These are phyloP conservation scores for Trichogramma dendrolimi DNA, from an alignment of 2,888 invertebrate genomes.

Conservation along the genomic window DNA sequence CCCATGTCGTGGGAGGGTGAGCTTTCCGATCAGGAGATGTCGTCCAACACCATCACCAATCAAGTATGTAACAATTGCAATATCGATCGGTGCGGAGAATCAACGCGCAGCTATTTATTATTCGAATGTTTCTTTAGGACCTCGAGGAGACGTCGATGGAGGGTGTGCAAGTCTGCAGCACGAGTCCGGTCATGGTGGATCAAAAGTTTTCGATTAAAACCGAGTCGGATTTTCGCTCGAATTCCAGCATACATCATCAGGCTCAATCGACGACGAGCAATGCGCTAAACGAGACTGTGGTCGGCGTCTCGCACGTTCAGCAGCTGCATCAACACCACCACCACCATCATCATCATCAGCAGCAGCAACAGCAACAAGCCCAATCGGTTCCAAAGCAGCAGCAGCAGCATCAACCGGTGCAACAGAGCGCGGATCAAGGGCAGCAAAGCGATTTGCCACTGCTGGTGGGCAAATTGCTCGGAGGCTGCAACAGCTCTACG, in stretches of 20 bases:
- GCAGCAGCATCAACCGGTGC: conserved; percentile 26
- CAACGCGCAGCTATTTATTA: neutral
- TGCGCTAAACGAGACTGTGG: conserved; percentile 42
- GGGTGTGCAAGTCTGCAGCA: conserved; percentile 50
- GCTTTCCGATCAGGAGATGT: conserved; percentile 77
- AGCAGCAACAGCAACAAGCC: conserved; percentile 29
- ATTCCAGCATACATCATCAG: conserved; percentile 38
- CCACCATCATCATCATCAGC: conserved; percentile 23
- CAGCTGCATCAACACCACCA: conserved; percentile 42
- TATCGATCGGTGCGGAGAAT: no score
- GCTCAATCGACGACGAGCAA: conserved; percentile 30
- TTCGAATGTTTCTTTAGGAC: conserved; percentile 38
- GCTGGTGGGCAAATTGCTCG: conserved; percentile 61
- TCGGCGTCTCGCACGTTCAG: conserved; percentile 44
- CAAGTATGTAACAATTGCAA: conserved; percentile 35
- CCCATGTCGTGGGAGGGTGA: conserved; percentile 97
- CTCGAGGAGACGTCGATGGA: conserved; percentile 54
- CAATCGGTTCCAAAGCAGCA: conserved; percentile 35
- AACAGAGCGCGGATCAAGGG: conserved; percentile 30
- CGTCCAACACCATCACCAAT: conserved; percentile 50
- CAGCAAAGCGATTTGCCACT: conserved; percentile 53
- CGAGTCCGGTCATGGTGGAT: conserved; percentile 48
- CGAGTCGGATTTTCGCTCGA: conserved; percentile 49
- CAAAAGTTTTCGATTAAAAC: conserved; percentile 50
- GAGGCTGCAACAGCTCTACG: conserved; percentile 63